phyloP scores from a whole-genome alignment of 2,888 invertebrate species.

The Nysson spinosus region DNA sequence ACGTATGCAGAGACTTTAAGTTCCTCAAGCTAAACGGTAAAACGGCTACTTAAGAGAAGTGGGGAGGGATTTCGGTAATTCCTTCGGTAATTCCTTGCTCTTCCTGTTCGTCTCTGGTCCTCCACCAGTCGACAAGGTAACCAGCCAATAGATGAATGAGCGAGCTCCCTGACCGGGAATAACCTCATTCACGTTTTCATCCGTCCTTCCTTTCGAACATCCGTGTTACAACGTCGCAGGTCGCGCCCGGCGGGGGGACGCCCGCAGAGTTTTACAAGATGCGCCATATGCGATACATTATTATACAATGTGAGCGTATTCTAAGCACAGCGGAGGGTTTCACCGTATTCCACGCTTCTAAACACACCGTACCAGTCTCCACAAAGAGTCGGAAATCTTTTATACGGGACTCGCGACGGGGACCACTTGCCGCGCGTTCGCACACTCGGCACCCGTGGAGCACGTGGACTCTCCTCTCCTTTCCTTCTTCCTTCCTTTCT shows the following conservation, averaged over 20 bases:
- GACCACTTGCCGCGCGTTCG: slow-evolving; percentile 75
- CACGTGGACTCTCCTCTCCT: slow-evolving; percentile 53
- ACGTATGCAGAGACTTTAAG: no score
- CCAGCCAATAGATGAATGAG: slow-evolving; percentile 65
- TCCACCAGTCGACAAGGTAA: slow-evolving; percentile 21
- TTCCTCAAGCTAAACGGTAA: no score
- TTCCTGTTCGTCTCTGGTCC: slow-evolving; percentile 29
- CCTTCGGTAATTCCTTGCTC: slow-evolving; percentile 6
- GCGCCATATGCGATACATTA: slow-evolving; percentile 76
- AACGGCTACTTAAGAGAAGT: not conserved
- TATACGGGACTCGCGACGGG: slow-evolving; percentile 57
- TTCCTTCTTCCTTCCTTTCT: slow-evolving; percentile 8
- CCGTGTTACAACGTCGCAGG: slow-evolving; percentile 7
- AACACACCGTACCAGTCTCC: slow-evolving; percentile 43
- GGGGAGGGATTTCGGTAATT: not conserved
- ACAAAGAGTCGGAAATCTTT: slow-evolving; percentile 75
- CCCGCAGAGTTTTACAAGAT: slow-evolving; percentile 77
- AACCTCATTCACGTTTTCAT: slow-evolving; percentile 68
- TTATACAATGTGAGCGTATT: slow-evolving; percentile 68
- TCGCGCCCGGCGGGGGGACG: slow-evolving; percentile 43
- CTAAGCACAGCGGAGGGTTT: slow-evolving; percentile 51
- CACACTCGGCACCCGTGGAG: slow-evolving; percentile 69
- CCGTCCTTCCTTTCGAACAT: slow-evolving; percentile 35
- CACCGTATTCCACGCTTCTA: slow-evolving; percentile 23
- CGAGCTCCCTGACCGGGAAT: slow-evolving; percentile 63